phyloP scores from a whole-genome alignment of 2,888 invertebrate species.

The Capitulum mitella region DNA sequence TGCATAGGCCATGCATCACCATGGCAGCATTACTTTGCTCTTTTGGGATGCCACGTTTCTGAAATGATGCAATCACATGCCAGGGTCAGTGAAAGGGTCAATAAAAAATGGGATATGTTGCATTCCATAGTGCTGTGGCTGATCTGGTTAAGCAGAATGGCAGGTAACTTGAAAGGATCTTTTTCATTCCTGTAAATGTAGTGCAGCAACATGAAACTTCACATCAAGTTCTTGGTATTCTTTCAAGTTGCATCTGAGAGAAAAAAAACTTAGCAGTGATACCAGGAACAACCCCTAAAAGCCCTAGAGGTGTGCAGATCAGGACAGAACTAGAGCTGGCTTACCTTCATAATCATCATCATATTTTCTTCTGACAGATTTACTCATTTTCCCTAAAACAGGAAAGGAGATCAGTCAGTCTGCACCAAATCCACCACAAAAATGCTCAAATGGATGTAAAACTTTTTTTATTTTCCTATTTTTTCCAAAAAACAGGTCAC shows the following conservation, averaged over 20 bases:
- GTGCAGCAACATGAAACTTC: neutral
- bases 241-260: neutral
- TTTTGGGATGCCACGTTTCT: too few species aligned
- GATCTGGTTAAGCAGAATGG: too few species aligned
- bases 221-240: neutral
- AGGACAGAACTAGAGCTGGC: neutral
- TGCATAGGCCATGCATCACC: too few species aligned
- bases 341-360: slow-evolving; percentile 13
- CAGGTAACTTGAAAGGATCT: too few species aligned
- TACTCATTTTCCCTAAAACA: neutral
- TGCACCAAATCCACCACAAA: neutral
- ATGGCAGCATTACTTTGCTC: too few species aligned
- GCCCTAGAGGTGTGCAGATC: neutral
- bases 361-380: neutral
- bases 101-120: too few species aligned
- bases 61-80: too few species aligned
- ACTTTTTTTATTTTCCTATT: too few species aligned
- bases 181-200: neutral
- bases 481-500: too few species aligned
- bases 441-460: neutral
- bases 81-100: too few species aligned
- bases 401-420: neutral
- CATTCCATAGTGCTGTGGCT: too few species aligned
- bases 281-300: neutral
- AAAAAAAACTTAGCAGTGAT: too few species aligned